Evolutionary conservation across 2,888 invertebrate species (phyloP).

Genomic region (Leptopilina drosophilae): DNA sequence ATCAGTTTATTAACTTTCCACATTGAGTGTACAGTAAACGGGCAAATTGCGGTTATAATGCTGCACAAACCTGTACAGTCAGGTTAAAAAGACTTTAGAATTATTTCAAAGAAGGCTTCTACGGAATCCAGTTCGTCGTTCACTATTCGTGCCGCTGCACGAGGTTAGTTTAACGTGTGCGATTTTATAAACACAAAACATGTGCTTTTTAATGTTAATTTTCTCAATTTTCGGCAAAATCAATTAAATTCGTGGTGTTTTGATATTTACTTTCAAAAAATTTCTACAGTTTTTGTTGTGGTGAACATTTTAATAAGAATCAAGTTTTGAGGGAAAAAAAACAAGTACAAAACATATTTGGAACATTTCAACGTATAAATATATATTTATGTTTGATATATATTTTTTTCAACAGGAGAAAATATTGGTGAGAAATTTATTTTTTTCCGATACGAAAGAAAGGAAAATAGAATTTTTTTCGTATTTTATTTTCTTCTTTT

Average conservation of each 20-base stretch:
- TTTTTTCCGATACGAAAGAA: too few species aligned
- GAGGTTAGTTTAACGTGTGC: slow-evolving; percentile 26
- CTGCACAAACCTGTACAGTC: slow-evolving; percentile 39
- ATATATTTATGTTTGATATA: too few species aligned
- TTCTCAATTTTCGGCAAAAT: background rate
- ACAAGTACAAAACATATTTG: too few species aligned
- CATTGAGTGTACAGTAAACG: slow-evolving; percentile 26
- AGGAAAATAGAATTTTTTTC: too few species aligned
- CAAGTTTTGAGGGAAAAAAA: too few species aligned
- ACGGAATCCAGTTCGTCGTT: slow-evolving; percentile 27
- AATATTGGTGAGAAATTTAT: too few species aligned
- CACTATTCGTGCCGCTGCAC: slow-evolving; percentile 27
- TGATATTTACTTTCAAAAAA: too few species aligned
- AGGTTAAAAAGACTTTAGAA: background rate
- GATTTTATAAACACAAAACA: background rate
- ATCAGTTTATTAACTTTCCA: background rate
- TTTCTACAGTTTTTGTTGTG: too few species aligned
- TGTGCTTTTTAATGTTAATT: background rate
- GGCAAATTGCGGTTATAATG: slow-evolving; percentile 38
- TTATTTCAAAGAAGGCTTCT: slow-evolving; percentile 10
- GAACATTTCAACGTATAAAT: too few species aligned
- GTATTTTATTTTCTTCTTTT: background rate
- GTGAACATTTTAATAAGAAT: too few species aligned
- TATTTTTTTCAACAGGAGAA: too few species aligned
- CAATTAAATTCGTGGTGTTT: background rate